Evolutionary conservation across 1,140 invertebrate genomes (phyloP).

Genomic region (Hylyphantes graminicola): DNA sequence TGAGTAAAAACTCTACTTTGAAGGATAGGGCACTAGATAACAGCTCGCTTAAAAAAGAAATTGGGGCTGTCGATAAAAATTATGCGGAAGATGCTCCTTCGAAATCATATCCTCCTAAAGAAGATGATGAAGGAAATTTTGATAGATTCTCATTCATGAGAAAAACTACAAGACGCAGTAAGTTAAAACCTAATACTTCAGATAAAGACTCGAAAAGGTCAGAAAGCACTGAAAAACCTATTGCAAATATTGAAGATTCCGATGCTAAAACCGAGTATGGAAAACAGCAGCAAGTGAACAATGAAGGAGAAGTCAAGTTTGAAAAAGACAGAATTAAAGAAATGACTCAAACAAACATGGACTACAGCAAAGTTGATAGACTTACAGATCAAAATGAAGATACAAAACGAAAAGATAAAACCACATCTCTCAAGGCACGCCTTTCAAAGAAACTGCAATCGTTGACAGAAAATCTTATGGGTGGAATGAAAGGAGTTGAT

Average conservation of each 20-base stretch:
- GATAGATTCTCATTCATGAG: constrained; percentile 61
- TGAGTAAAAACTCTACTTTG: not conserved
- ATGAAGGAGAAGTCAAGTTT: not conserved
- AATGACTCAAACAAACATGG: not conserved
- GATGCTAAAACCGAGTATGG: constrained; percentile 3
- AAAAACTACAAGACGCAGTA: constrained; percentile 61
- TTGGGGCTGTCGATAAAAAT: constrained; percentile 4
- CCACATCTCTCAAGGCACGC: constrained; percentile 58
- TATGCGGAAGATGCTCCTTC: not conserved
- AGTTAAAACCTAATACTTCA: constrained; percentile 23
- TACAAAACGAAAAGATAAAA: constrained; percentile 49
- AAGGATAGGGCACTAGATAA: constrained; percentile 1
- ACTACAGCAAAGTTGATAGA: not conserved
- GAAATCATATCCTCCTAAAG: constrained; percentile 1
- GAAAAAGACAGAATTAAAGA: constrained; percentile 24
- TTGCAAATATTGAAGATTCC: not conserved
- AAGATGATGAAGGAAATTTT: constrained; percentile 57
- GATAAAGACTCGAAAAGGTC: constrained; percentile 16
- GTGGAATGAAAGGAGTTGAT: constrained; percentile 24
- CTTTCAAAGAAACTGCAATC: constrained; percentile 58
- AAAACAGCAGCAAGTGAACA: not conserved
- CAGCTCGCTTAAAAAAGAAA: not conserved
- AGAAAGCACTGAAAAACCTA: constrained; percentile 30
- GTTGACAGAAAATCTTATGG: constrained; percentile 61
- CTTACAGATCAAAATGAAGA: constrained; percentile 15